phyloP scores from a whole-genome alignment of 2,888 invertebrate species.

The Altica lythri region DNA sequence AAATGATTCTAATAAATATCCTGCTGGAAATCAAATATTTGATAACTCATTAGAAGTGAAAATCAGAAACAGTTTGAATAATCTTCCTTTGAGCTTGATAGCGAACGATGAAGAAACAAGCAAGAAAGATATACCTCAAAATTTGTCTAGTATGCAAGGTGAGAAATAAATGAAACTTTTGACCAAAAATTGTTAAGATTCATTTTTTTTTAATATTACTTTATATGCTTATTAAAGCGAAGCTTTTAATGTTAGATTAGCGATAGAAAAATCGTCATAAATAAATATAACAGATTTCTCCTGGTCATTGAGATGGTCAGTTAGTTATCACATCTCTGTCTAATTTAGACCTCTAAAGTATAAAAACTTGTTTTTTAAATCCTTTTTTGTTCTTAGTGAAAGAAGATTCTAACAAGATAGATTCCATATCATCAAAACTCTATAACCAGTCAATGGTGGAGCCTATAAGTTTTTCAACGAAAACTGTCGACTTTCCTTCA shows the following conservation, averaged over 20 bases:
- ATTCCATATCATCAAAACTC: conserved; percentile 45
- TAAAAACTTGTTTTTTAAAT: too few species aligned
- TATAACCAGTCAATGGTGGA: conserved; percentile 44
- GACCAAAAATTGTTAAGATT: not conserved
- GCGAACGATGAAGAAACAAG: conserved; percentile 43
- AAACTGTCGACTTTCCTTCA: conserved; percentile 56
- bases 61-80: conserved; percentile 50
- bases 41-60: conserved; percentile 52
- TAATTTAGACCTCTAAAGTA: too few species aligned
- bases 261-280: too few species aligned
- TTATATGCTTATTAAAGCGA: not conserved
- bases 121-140: conserved; percentile 47
- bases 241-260: too few species aligned
- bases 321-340: too few species aligned
- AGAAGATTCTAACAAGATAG: conserved; percentile 47
- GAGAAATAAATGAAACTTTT: conserved; percentile 16
- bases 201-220: too few species aligned
- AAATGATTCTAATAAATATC: conserved; percentile 49
- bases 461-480: conserved; percentile 50
- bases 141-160: conserved; percentile 41
- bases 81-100: conserved; percentile 34
- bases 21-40: conserved; percentile 49
- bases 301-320: too few species aligned
- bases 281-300: too few species aligned
- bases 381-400: conserved; percentile 29